These are phyloP conservation scores for Apogon hyalosoma DNA, from an alignment of 2,797 vertebrate genomes.

Conservation along the genomic window DNA sequence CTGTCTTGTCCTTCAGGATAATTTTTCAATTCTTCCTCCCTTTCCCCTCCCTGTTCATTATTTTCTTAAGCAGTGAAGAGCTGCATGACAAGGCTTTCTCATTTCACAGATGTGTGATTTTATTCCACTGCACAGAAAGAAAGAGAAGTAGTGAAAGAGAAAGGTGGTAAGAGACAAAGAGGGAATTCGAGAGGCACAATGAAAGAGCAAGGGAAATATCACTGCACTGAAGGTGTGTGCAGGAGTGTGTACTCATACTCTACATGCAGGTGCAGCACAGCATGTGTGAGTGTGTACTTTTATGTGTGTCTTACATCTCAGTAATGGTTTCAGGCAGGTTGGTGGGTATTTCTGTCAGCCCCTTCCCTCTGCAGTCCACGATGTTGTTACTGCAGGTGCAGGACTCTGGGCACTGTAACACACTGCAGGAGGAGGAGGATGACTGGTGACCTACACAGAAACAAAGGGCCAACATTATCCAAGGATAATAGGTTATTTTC, in stretches of 20 bases:
- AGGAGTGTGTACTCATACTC: background rate
- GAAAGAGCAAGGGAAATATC: constrained; percentile 57
- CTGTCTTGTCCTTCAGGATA: constrained; percentile 60
- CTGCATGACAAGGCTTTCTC: constrained; percentile 78
- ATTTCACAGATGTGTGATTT: constrained; percentile 82
- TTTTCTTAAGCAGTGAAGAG: constrained; percentile 70
- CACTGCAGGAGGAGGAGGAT: constrained; percentile 92
- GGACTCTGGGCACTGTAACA: constrained; percentile 93
- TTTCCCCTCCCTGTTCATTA: constrained; percentile 57
- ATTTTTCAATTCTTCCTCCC: constrained; percentile 56
- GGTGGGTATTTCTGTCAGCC: constrained; percentile 94
- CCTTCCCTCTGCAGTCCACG: constrained; percentile 97
- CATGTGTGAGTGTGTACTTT: constrained; percentile 7
- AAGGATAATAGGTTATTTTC: constrained; percentile 15
- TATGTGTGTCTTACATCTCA: constrained; percentile 89
- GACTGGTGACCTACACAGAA: constrained; percentile 90
- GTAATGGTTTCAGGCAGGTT: constrained; percentile 98
- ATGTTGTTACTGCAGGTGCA: constrained; percentile 99
- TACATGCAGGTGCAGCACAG: constrained; percentile 20
- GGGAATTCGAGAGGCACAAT: constrained; percentile 27
- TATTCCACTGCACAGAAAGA: constrained; percentile 62
- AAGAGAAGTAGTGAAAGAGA: constrained; percentile 57
- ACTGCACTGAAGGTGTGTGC: constrained; percentile 31
- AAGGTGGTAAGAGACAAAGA: constrained; percentile 50
- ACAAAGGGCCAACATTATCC: constrained; percentile 52